A percentile compares a stretch with the other conserved stretches of the same genome.
Evolutionary conservation across 2,888 invertebrate genomes (phyloP).

Genomic region (Digitonthophagus gazella): DNA sequence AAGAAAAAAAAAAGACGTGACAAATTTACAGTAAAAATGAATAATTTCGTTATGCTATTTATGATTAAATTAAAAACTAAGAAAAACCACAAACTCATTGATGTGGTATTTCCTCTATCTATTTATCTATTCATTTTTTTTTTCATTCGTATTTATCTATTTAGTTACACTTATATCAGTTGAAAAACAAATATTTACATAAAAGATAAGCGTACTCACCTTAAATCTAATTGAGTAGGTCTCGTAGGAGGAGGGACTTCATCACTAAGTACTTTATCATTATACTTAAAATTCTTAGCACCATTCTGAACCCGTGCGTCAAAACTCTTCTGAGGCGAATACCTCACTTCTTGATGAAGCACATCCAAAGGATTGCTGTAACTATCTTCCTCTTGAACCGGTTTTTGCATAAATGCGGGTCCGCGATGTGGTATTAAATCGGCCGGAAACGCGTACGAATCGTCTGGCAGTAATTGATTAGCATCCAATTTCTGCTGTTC

Average conservation of each 20-base stretch:
- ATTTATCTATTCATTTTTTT: too few relatives aligned
- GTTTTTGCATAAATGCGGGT: conserved; percentile 19
- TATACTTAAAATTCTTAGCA: conserved; percentile 20
- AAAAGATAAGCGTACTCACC: too few relatives aligned
- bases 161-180: too few relatives aligned
- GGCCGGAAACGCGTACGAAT: conserved; percentile 57
- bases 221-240: conserved; percentile 49
- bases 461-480: conserved; percentile 46
- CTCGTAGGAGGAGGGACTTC: conserved; percentile 38
- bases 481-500: conserved; percentile 40
- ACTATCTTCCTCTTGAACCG: conserved; percentile 46
- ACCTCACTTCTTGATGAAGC: conserved; percentile 36
- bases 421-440: conserved; percentile 50
- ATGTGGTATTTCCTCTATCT: too few relatives aligned
- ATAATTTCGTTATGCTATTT: too few relatives aligned
- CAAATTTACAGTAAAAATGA: too few relatives aligned
- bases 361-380: conserved; percentile 51
- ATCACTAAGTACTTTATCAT: conserved; percentile 36
- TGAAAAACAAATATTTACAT: too few relatives aligned
- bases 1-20: too few relatives aligned
- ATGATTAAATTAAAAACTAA: too few relatives aligned
- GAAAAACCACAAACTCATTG: too few relatives aligned
- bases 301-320: conserved; percentile 30
- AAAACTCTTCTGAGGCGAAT: conserved; percentile 32
- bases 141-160: too few relatives aligned